A percentile compares a stretch with the other conserved stretches of the same genome.
Evolutionary conservation across 2,113 vertebrate genomes (phyloP).

Genomic region (Hyla sarda): DNA sequence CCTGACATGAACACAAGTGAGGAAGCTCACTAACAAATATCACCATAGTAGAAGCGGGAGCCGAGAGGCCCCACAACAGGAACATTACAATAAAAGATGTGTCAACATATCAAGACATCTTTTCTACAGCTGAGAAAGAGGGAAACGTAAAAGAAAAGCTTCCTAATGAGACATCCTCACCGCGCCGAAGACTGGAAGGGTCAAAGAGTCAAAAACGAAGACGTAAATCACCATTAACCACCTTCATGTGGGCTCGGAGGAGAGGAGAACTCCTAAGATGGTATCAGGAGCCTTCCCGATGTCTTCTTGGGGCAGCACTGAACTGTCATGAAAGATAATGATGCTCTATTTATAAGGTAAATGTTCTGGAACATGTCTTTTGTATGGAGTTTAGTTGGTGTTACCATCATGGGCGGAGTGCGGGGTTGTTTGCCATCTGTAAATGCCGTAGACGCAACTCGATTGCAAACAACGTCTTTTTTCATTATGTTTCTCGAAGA

Average conservation of each 20-base stretch:
- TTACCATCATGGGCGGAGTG: too few species aligned
- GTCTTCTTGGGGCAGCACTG: background rate
- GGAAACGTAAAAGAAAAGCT: background rate
- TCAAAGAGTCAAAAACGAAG: background rate
- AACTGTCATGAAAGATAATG: background rate
- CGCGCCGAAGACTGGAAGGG: background rate
- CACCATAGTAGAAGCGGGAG: background rate
- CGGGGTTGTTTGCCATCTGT: too few species aligned
- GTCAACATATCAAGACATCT: background rate
- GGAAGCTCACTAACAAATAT: background rate
- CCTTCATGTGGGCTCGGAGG: background rate
- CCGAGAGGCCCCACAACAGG: background rate
- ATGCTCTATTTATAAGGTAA: too few species aligned
- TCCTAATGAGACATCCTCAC: background rate
- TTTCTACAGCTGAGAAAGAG: background rate
- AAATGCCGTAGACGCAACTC: too few species aligned
- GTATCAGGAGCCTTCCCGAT: background rate
- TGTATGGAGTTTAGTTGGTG: too few species aligned
- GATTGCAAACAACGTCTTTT: too few species aligned
- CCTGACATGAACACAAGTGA: conserved; percentile 4
- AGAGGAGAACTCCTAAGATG: background rate
- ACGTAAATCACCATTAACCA: background rate
- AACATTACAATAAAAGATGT: background rate
- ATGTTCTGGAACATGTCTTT: too few species aligned
- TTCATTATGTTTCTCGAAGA: too few species aligned